Evolutionary conservation across 2,888 invertebrate genomes (phyloP).

Genomic region (Rhagium mordax): DNA sequence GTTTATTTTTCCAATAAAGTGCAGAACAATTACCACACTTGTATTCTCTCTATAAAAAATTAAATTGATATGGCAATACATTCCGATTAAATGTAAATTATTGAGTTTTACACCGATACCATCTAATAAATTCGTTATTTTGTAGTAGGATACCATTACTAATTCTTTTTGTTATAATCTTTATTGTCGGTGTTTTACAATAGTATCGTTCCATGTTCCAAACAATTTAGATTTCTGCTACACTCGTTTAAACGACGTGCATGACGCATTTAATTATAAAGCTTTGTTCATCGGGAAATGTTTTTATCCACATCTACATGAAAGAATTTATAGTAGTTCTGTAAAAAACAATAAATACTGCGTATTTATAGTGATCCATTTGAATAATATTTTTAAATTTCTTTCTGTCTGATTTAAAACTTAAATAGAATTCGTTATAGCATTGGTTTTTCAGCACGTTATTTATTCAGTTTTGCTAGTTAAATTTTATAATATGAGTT

Average conservation of each 20-base stretch:
- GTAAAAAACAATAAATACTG: conserved; percentile 15
- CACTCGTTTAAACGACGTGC: conserved; percentile 36
- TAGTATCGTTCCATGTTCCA: conserved; percentile 34
- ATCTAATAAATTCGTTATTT: conserved; percentile 30
- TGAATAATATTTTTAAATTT: neutral
- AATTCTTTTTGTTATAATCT: conserved; percentile 35
- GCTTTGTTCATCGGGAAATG: conserved; percentile 37
- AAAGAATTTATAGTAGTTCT: conserved; percentile 27
- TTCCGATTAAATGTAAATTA: conserved; percentile 2
- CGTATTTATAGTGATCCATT: neutral
- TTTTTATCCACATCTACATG: conserved; percentile 35
- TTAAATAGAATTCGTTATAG: neutral
- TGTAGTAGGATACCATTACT: conserved; percentile 14
- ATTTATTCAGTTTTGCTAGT: too few relatives aligned
- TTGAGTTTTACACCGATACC: conserved; percentile 5
- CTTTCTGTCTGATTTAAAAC: neutral
- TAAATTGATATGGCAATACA: neutral
- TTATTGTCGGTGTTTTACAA: conserved; percentile 34
- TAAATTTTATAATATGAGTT: too few relatives aligned
- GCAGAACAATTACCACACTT: neutral
- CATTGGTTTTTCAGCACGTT: too few relatives aligned
- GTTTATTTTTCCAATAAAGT: neutral
- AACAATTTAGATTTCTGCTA: conserved; percentile 37
- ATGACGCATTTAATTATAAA: conserved; percentile 36
- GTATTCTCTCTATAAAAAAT: neutral